Conservation (phyloP, 53 echinoderm and acorn worm species). For the Paelopatides confundens region DNA sequence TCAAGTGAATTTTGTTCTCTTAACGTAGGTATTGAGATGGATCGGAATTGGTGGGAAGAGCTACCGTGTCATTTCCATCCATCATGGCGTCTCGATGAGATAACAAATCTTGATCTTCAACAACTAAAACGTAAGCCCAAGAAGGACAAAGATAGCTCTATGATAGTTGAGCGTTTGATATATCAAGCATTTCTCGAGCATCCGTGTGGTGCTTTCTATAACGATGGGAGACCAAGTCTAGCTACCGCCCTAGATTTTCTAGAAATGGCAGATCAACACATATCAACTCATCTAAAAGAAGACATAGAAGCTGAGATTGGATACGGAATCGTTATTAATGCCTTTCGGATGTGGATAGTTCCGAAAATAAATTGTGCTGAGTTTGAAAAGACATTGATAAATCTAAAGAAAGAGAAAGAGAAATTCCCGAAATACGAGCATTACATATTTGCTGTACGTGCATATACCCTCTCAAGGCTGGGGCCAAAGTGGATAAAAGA, state of each 20-base stretch:
- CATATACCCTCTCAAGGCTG: background rate
- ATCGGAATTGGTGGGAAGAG: background rate
- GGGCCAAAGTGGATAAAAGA: background rate
- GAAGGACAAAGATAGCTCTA: background rate
- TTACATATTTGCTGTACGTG: background rate
- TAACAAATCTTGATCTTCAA: background rate
- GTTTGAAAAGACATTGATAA: background rate
- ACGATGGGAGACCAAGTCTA: background rate
- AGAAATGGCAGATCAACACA: background rate
- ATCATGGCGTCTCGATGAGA: background rate
- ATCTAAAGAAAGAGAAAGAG: background rate
- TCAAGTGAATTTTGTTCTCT: too few relatives aligned
- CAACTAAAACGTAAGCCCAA: background rate
- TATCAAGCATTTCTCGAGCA: constrained; percentile 11
- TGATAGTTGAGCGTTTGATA: background rate
- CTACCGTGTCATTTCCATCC: background rate
- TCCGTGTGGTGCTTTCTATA: background rate
- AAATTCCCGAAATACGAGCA: background rate
- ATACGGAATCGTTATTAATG: background rate
- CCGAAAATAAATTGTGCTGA: background rate
- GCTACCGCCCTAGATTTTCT: background rate
- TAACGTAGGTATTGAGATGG: too few relatives aligned
- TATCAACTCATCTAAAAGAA: background rate
- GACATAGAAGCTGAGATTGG: background rate
- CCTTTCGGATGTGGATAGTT: background rate